phyloP scores from a whole-genome alignment of 2,113 vertebrate species.

The Galbula dea region DNA sequence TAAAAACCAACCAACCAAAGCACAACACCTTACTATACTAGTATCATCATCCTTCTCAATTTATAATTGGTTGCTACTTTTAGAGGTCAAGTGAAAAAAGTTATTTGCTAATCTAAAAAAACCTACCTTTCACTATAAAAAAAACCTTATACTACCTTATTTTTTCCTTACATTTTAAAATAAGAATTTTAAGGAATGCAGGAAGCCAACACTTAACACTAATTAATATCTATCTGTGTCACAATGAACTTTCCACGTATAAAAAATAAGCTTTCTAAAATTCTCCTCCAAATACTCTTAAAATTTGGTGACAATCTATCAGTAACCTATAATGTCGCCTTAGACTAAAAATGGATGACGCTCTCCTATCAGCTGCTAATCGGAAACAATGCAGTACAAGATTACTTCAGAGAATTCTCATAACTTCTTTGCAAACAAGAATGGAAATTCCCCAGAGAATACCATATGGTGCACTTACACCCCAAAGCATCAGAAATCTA shows the following conservation, averaged over 20 bases:
- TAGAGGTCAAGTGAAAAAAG: not conserved
- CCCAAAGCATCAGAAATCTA: not conserved
- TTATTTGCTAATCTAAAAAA: not conserved
- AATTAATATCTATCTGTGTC: not conserved
- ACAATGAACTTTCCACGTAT: not conserved
- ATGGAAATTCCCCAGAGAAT: not conserved
- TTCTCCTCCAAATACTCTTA: not conserved
- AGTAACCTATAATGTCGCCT: not conserved
- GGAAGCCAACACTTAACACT: not conserved
- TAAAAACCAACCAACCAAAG: not conserved
- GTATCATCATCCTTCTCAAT: not conserved
- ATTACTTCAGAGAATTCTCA: not conserved
- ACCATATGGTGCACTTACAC: not conserved
- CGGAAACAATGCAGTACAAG: not conserved
- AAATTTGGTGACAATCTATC: not conserved
- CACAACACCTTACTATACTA: not conserved
- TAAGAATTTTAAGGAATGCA: not conserved
- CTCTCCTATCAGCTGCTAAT: not conserved
- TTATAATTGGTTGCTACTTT: not conserved
- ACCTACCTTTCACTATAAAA: not conserved
- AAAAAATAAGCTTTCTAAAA: not conserved
- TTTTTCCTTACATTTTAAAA: not conserved
- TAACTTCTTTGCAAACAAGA: not conserved
- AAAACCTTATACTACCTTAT: not conserved
- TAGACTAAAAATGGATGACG: not conserved